Conservation (phyloP, 2,888 invertebrate genomes). For the Chironomus tentans region DNA sequence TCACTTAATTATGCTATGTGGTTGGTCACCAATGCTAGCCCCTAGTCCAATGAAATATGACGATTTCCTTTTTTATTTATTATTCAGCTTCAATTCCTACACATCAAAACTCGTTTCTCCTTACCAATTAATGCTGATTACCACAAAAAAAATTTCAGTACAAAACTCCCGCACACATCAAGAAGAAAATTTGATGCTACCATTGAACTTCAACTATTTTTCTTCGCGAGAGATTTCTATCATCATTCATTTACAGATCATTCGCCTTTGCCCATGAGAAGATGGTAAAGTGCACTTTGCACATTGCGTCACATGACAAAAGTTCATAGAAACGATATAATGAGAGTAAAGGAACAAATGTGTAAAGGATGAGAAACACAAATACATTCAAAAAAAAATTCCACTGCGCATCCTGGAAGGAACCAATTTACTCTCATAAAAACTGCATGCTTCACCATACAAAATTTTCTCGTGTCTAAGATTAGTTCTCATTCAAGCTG, state of each 20-base stretch:
- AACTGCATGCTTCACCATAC: not conserved
- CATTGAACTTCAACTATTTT: too few species aligned
- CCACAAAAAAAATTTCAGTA: too few species aligned
- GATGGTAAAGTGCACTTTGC: not conserved
- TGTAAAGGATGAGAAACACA: not conserved
- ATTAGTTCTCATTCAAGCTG: not conserved
- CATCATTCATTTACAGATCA: not conserved
- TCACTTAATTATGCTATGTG: too few species aligned
- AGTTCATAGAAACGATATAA: not conserved
- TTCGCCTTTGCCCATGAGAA: not conserved
- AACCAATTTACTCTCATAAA: too few species aligned
- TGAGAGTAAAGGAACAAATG: not conserved
- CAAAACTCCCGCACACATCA: too few species aligned
- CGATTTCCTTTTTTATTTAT: too few species aligned
- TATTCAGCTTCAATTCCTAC: too few species aligned
- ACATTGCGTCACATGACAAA: not conserved
- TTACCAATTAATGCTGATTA: too few species aligned
- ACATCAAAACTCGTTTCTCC: too few species aligned
- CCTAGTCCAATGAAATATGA: too few species aligned
- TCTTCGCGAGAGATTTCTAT: not conserved
- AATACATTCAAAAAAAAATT: not conserved
- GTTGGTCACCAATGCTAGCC: too few species aligned
- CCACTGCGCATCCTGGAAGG: not conserved
- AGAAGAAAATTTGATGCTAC: too few species aligned
- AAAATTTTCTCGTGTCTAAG: not conserved